Conservation (phyloP, 2,888 invertebrate genomes). For the Megastigmus dorsalis region DNA sequence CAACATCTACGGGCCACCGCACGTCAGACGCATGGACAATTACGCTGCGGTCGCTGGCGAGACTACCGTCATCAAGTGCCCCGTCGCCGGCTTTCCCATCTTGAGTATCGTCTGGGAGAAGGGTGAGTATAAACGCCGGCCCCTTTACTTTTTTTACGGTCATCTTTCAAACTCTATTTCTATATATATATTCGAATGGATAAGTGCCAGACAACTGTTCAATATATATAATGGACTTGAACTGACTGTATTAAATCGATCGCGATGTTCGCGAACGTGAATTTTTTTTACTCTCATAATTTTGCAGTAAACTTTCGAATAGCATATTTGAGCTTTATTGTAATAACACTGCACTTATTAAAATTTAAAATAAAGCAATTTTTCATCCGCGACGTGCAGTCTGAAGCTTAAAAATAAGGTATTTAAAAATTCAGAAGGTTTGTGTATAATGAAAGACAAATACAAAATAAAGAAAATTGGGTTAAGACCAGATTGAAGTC, state of each 20-base stretch:
- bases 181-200: too few species aligned
- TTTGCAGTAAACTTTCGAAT: too few species aligned
- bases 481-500: constrained; percentile 11
- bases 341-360: too few species aligned
- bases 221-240: too few species aligned
- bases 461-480: constrained; percentile 5
- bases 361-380: background rate
- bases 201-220: too few species aligned
- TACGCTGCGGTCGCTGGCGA: constrained; percentile 90
- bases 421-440: constrained; percentile 3
- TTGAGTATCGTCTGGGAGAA: constrained; percentile 92
- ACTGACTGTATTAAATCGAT: too few species aligned
- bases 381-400: background rate
- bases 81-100: constrained; percentile 92
- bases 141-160: too few species aligned
- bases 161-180: too few species aligned
- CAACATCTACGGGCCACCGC: constrained; percentile 91
- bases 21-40: constrained; percentile 91
- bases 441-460: constrained; percentile 4
- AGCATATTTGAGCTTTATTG: too few species aligned
- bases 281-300: too few species aligned
- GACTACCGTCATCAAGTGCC: constrained; percentile 90
- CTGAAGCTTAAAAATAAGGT: background rate
- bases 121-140: constrained; percentile 77
- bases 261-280: too few species aligned